Percentiles rank a stretch among this genome's conserved stretches.
These are phyloP conservation scores for Drosophila crucigera DNA, from an alignment of 2,888 invertebrate species.

Conservation along the genomic window DNA sequence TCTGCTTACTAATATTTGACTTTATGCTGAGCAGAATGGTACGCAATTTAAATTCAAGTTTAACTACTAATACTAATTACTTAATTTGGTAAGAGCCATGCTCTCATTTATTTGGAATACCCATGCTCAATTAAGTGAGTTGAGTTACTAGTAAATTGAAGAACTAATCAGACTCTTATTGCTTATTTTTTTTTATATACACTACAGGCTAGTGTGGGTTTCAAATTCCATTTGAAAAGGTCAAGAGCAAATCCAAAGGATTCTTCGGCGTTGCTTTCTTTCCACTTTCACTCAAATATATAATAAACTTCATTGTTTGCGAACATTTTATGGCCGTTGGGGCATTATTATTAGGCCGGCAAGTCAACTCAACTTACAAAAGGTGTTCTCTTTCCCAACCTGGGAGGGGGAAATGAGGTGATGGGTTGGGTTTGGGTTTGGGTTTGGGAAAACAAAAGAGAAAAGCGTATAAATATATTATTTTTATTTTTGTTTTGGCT, in stretches of 20 bases:
- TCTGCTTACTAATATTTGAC: not conserved
- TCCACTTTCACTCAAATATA: constrained; percentile 33
- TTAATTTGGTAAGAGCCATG: not conserved
- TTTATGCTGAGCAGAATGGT: not conserved
- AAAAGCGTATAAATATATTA: not conserved
- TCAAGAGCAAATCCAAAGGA: constrained; percentile 20
- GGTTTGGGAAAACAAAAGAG: not conserved
- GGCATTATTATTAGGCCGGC: constrained; percentile 54
- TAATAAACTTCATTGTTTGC: constrained; percentile 63
- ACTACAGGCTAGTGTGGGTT: constrained; percentile 7
- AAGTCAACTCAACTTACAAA: constrained; percentile 61
- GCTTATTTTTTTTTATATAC: not conserved
- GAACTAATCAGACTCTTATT: constrained; percentile 18
- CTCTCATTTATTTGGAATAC: not conserved
- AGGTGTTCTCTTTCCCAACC: constrained; percentile 40
- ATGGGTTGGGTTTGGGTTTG: not conserved
- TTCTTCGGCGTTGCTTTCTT: constrained; percentile 20
- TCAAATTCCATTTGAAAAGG: constrained; percentile 26
- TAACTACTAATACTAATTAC: not conserved
- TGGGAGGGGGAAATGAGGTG: too few species aligned
- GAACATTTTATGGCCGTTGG: constrained; percentile 51
- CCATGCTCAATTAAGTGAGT: not conserved
- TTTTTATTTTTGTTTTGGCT: not conserved
- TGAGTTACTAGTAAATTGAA: not conserved
- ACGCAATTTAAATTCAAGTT: not conserved